A percentile compares a stretch with the other conserved stretches of the same genome.
These are phyloP conservation scores for Stegana nigrithorax DNA, from an alignment of 2,888 invertebrate genomes.

Conservation along the genomic window DNA sequence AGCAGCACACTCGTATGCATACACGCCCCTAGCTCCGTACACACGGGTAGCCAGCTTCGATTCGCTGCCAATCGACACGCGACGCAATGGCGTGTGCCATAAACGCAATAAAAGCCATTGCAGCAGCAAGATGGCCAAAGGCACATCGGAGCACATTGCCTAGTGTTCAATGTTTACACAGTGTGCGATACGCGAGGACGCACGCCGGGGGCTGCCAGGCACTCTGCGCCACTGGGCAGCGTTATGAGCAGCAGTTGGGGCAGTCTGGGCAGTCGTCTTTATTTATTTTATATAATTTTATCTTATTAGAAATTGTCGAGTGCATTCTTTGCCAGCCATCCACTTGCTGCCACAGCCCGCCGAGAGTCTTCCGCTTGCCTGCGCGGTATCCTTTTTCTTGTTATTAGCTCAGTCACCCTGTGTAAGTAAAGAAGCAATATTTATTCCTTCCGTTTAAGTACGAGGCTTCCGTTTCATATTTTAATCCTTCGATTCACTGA, in stretches of 20 bases:
- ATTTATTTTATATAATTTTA: conserved; percentile 61
- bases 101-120: conserved; percentile 51
- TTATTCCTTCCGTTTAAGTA: no score
- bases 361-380: not conserved
- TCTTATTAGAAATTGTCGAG: conserved; percentile 61
- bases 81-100: conserved; percentile 39
- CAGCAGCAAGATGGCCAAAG: no score
- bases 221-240: no score
- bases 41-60: not conserved
- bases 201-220: no score
- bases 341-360: not conserved
- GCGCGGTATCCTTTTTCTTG: no score
- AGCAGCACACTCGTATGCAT: not conserved
- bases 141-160: conserved; percentile 51
- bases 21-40: not conserved
- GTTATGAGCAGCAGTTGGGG: no score
- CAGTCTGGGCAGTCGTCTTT: no score
- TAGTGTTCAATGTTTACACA: conserved; percentile 53
- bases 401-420: no score
- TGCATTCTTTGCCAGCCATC: conserved; percentile 40
- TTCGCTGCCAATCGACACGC: not conserved
- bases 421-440: no score
- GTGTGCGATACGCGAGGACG: conserved; percentile 33
- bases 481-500: no score
- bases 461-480: no score